Percentiles rank a stretch among this genome's conserved stretches.
Evolutionary conservation across 2,797 vertebrate genomes (phyloP).

Genomic region (Pogoniulus pusillus): DNA sequence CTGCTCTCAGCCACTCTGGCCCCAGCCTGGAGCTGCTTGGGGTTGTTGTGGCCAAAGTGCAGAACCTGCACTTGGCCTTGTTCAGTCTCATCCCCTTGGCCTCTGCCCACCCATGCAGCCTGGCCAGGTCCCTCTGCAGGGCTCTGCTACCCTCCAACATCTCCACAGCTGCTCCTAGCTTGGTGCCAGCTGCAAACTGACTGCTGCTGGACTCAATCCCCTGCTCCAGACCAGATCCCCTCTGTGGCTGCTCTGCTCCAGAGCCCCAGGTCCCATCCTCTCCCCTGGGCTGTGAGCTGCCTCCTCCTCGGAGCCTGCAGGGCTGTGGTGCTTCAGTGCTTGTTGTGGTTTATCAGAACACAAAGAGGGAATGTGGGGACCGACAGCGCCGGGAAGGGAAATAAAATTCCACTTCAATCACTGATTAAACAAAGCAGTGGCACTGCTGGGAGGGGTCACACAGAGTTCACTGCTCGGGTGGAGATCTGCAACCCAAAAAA

Average conservation of each 20-base stretch:
- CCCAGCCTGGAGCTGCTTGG: too few species aligned
- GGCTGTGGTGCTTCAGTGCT: accelerated
- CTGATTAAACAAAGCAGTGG: conserved; percentile 52
- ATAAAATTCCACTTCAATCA: conserved; percentile 52
- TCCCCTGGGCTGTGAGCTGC: not conserved
- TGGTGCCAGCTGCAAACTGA: too few species aligned
- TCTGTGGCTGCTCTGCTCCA: not conserved
- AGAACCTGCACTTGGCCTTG: too few species aligned
- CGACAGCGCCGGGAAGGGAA: conserved; percentile 14
- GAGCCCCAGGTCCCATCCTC: not conserved
- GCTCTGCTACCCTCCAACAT: too few species aligned
- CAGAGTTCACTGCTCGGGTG: conserved; percentile 13
- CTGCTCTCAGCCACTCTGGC: too few species aligned
- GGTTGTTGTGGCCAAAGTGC: too few species aligned
- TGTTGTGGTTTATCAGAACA: not conserved
- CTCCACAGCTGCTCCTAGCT: too few species aligned
- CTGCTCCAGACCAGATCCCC: too few species aligned
- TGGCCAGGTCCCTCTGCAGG: too few species aligned
- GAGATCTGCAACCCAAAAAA: not conserved
- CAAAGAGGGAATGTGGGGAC: not conserved
- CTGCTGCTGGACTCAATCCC: too few species aligned
- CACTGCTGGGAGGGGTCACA: conserved; percentile 8
- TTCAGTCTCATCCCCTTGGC: too few species aligned
- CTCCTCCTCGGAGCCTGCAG: not conserved
- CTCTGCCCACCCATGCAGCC: too few species aligned